Conservation (phyloP, 2,888 invertebrate genomes). For the Eudemis profundana region DNA sequence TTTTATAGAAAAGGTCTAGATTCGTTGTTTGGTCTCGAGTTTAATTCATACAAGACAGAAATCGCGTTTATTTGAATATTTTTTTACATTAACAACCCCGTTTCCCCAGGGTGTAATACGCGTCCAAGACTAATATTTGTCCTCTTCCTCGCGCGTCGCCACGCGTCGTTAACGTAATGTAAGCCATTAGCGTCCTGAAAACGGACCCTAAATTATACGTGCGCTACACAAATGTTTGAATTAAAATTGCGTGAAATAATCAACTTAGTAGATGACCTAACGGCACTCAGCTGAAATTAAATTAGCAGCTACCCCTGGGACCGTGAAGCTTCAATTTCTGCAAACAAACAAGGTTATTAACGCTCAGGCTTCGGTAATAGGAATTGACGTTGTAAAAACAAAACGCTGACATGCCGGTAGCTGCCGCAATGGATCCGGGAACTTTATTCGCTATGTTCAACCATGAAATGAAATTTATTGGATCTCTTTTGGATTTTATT, state of each 20-base stretch:
- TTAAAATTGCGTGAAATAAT: conserved; percentile 38
- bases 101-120: conserved; percentile 12
- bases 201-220: conserved; percentile 16
- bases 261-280: conserved; percentile 38
- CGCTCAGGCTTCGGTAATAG: conserved; percentile 17
- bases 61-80: too few species aligned
- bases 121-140: conserved; percentile 22
- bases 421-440: neutral
- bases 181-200: conserved; percentile 31
- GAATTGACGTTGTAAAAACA: conserved; percentile 19
- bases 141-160: conserved; percentile 14
- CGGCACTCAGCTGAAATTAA: conserved; percentile 37
- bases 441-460: neutral
- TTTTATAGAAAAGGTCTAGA: too few species aligned
- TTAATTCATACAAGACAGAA: too few species aligned
- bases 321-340: conserved; percentile 29
- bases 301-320: conserved; percentile 35
- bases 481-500: neutral
- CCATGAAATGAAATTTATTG: conserved; percentile 4
- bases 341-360: conserved; percentile 32
- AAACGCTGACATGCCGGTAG: neutral
- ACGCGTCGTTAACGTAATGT: conserved; percentile 32
- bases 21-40: too few species aligned
- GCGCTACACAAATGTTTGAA: conserved; percentile 36
- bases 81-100: neutral